A percentile compares a stretch with the other conserved stretches of the same genome.
Evolutionary conservation across 2,888 invertebrate species (phyloP).

Genomic region (Torymus texanus): DNA sequence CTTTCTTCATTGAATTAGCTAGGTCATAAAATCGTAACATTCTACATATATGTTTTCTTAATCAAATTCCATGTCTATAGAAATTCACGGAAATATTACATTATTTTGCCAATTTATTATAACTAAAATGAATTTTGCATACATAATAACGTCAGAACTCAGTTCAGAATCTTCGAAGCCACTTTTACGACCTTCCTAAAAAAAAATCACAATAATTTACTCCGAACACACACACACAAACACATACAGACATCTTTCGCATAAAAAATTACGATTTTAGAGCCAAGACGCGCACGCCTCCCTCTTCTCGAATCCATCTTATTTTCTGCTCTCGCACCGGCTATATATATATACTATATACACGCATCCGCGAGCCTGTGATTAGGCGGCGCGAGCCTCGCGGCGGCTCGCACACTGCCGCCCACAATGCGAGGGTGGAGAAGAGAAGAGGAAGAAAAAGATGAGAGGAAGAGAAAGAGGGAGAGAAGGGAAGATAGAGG

Average conservation of each 20-base stretch:
- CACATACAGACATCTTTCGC: neutral
- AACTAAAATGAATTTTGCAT: too few relatives aligned
- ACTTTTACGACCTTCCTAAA: too few relatives aligned
- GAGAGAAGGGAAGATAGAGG: neutral
- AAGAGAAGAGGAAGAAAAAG: conserved; percentile 39
- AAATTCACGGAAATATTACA: too few relatives aligned
- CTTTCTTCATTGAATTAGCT: too few relatives aligned
- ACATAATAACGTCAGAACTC: too few relatives aligned
- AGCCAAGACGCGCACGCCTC: neutral
- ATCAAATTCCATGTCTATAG: too few relatives aligned
- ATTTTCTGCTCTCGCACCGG: neutral
- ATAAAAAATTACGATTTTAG: neutral
- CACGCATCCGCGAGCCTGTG: conserved; percentile 66
- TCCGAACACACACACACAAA: too few relatives aligned
- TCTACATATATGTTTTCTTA: too few relatives aligned
- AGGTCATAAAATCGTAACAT: too few relatives aligned
- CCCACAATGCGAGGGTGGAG: conserved; percentile 66
- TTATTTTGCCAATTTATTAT: too few relatives aligned
- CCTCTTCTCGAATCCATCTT: conserved; percentile 9
- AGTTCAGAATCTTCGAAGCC: too few relatives aligned
- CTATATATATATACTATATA: conserved; percentile 2
- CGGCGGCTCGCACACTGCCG: conserved; percentile 67
- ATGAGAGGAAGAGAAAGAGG: conserved; percentile 48
- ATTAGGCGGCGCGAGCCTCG: conserved; percentile 67
- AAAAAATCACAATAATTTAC: too few relatives aligned